Evolutionary conservation across 2,888 invertebrate genomes (phyloP).

Genomic region (Bhutanitis thaidina): DNA sequence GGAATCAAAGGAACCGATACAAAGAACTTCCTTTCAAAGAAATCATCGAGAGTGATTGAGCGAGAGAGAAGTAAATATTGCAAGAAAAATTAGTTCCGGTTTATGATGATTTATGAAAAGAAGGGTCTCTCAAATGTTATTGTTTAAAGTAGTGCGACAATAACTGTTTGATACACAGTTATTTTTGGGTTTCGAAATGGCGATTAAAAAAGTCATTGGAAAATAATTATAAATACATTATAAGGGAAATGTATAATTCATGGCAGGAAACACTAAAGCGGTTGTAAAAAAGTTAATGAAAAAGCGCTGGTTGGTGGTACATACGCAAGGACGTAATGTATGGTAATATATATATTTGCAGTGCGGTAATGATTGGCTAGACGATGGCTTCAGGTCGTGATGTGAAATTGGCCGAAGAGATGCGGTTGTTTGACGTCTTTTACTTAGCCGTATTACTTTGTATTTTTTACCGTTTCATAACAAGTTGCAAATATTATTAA

Average conservation of each 20-base stretch:
- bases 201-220: background rate
- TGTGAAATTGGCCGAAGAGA: slow-evolving; percentile 30
- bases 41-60: slow-evolving; percentile 61
- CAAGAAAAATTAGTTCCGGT: slow-evolving; percentile 8
- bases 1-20: slow-evolving; percentile 51
- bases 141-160: too few relatives aligned
- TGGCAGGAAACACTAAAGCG: slow-evolving; percentile 22
- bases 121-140: too few relatives aligned
- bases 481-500: background rate
- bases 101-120: background rate
- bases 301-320: slow-evolving; percentile 22
- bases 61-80: slow-evolving; percentile 18
- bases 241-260: slow-evolving; percentile 28
- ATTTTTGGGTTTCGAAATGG: too few relatives aligned
- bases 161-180: too few relatives aligned
- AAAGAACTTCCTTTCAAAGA: slow-evolving; percentile 46
- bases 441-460: slow-evolving; percentile 28
- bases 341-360: slow-evolving; percentile 20
- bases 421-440: background rate
- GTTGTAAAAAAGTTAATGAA: slow-evolving; percentile 25
- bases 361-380: slow-evolving; percentile 23
- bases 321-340: slow-evolving; percentile 23
- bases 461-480: background rate
- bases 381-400: slow-evolving; percentile 18
- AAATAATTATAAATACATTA: slow-evolving; percentile 16